Base-by-base conservation (phyloP, 2,113 vertebrate species). In the Nibea albiflora region DNA sequence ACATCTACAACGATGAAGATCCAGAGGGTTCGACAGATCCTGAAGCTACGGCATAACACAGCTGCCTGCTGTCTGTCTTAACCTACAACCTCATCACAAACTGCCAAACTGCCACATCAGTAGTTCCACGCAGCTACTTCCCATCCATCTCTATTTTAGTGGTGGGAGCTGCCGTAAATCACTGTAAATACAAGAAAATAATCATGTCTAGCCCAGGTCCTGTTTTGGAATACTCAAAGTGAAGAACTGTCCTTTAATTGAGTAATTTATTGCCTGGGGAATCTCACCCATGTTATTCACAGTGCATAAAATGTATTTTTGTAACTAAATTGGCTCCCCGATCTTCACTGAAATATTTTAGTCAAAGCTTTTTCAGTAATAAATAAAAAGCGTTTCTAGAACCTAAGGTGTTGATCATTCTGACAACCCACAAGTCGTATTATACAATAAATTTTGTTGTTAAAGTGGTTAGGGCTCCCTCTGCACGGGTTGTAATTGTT, bases 1-100 rank as follows among this genome's bases (percentile, higher is more conserved):
- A 98, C 92, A 98, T 98, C 78, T 98, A 98, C 76, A 99, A 98
- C 1, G 97, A 98, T 57, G 97, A 99, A 92, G 97, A 98, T 80
- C 97, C 97, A 12, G 97, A 98, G 86, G 96, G 96, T 67, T 96
- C 96, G 0, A 63, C 71, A 53, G 80, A 85, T 60, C 74, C 42
- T 31, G 97, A 97, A 89, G 97, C 96, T 54, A 87, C 88, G 4
- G 62, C 22, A 1, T 89, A 97, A 96, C 81, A 94, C 26, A 8
- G 11, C 31, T n/a, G 5, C 54, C 62, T 24, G 50, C 49, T 73
- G 57, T 53, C 49, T 47, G 50, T 81, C 26, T 76, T 31, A 26
- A n/a, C 46, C 60, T 42, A 9, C 31, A 54, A 76, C 88, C 62
- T 73, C 79, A 76, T 81, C 69, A 78, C 26, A 79, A 72, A 66